Conservation (phyloP, 1,140 invertebrate genomes). For the Drepana arcuata region DNA sequence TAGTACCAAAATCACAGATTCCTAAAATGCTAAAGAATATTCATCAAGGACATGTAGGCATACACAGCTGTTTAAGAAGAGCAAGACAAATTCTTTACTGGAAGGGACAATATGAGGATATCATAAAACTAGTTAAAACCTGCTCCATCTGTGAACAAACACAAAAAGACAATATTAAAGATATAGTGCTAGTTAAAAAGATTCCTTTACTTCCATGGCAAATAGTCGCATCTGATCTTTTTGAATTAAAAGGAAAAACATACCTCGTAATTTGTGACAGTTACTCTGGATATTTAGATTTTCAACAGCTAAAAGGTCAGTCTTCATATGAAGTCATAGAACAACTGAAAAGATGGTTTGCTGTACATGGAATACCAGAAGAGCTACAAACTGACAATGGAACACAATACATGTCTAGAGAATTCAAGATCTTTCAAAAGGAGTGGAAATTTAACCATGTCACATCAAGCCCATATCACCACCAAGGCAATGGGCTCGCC, state of each 20-base stretch:
- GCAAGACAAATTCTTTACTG: not conserved
- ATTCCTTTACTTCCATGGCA: constrained; percentile 12
- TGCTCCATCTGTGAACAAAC: not conserved
- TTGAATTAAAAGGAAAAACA: constrained; percentile 12
- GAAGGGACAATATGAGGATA: not conserved
- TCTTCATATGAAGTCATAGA: constrained; percentile 12
- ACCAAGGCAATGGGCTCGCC: not conserved
- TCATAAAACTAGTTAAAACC: not conserved
- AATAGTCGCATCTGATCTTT: constrained; percentile 15
- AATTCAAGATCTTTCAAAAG: not conserved
- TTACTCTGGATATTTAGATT: constrained; percentile 14
- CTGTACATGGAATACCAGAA: not conserved
- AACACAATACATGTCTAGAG: not conserved
- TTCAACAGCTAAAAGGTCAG: constrained; percentile 14
- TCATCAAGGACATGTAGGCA: not conserved
- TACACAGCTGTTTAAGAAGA: not conserved
- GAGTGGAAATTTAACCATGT: not conserved
- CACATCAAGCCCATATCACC: not conserved
- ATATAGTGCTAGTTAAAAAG: constrained; percentile 8
- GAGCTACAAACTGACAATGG: not conserved
- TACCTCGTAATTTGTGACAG: constrained; percentile 10
- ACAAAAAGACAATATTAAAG: not conserved
- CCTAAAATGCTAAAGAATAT: not conserved
- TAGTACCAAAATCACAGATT: no score
- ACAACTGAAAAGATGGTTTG: constrained; percentile 7